phyloP scores from a whole-genome alignment of 2,797 vertebrate genomes.

The Naso thynnoides region DNA sequence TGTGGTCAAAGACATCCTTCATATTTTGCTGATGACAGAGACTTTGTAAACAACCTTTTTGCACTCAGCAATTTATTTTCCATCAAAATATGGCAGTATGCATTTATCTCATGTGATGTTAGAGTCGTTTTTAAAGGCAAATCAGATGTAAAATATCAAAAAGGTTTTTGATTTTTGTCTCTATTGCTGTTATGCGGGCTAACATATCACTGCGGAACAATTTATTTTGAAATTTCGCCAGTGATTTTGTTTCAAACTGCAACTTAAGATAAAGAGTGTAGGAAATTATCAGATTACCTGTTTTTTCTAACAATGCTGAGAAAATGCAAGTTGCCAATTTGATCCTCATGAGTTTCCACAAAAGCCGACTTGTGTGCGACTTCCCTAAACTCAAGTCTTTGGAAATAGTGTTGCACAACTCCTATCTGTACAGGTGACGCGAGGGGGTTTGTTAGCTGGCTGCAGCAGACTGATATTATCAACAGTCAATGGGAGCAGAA shows the following conservation, averaged over 20 bases:
- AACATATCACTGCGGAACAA: background rate
- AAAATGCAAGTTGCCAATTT: background rate
- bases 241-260: background rate
- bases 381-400: background rate
- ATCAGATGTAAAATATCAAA: background rate
- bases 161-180: background rate
- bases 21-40: conserved; percentile 12
- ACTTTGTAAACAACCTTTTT: background rate
- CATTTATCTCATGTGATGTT: background rate
- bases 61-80: background rate
- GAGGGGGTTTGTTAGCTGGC: background rate
- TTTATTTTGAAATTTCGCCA: background rate
- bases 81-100: background rate
- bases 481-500: background rate
- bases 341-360: background rate
- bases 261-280: background rate
- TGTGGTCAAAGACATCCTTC: background rate
- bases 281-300: background rate
- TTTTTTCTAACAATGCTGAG: background rate
- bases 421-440: background rate
- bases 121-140: background rate
- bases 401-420: background rate
- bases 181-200: background rate
- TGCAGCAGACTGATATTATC: background rate
- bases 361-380: background rate